A percentile compares a stretch with the other conserved stretches of the same genome.
phyloP scores from a whole-genome alignment of 2,888 invertebrate species.

The Stomorhina lunata region DNA sequence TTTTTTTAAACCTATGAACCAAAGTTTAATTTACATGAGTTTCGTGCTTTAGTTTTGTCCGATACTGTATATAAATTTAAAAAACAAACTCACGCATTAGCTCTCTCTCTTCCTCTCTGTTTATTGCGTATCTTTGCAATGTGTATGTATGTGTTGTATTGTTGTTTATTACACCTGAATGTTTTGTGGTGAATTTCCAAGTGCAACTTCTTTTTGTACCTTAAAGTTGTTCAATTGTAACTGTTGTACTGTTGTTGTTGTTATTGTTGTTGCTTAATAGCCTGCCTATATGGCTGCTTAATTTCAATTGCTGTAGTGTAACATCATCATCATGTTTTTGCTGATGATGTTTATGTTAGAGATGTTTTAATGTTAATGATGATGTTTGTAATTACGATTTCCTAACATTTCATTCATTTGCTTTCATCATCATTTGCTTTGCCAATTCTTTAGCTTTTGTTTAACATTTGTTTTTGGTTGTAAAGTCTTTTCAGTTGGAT shows the following conservation, averaged over 20 bases:
- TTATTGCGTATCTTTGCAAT: background rate
- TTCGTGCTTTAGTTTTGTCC: too few species aligned
- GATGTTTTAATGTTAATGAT: too few species aligned
- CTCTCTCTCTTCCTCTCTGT: background rate
- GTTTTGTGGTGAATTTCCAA: conserved; percentile 19
- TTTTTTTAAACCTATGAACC: too few species aligned
- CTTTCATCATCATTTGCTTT: conserved; percentile 1
- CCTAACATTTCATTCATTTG: conserved; percentile 10
- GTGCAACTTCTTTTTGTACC: conserved; percentile 1
- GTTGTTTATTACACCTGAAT: conserved; percentile 23
- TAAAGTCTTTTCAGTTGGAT: background rate
- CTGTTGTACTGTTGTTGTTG: background rate
- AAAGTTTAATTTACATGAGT: too few species aligned
- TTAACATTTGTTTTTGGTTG: background rate
- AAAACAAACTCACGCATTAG: background rate
- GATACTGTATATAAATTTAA: background rate
- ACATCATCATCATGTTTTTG: too few species aligned
- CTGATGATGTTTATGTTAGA: background rate
- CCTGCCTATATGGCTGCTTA: background rate
- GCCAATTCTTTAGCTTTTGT: background rate
- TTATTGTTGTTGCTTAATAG: background rate
- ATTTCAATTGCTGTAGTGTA: background rate
- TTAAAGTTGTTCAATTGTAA: background rate
- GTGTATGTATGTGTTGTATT: background rate
- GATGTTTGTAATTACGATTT: conserved; percentile 10